These are phyloP conservation scores for Hemitrygon akajei DNA, from an alignment of 2,797 vertebrate genomes.

Conservation along the genomic window DNA sequence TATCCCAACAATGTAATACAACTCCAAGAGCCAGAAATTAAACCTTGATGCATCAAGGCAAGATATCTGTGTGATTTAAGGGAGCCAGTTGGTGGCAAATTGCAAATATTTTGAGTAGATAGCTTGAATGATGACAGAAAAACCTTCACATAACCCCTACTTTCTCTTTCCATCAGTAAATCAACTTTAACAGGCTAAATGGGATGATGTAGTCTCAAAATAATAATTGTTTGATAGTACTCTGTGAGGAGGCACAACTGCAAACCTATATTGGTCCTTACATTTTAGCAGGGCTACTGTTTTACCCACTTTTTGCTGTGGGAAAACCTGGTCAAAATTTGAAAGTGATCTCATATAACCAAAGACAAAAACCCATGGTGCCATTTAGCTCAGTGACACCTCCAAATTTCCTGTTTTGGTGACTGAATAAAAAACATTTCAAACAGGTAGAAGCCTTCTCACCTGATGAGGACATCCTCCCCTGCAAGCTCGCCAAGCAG, in stretches of 20 bases:
- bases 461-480: slow-evolving; percentile 87
- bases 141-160: not conserved
- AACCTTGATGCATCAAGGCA: not conserved
- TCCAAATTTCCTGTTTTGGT: not conserved
- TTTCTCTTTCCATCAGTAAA: not conserved
- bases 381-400: not conserved
- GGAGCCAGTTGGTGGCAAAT: not conserved
- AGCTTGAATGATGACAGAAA: not conserved
- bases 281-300: not conserved
- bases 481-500: slow-evolving; percentile 81
- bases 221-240: not conserved
- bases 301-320: not conserved
- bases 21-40: not conserved
- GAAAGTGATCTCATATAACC: not conserved
- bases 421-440: not conserved
- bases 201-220: not conserved
- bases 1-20: not conserved
- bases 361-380: not conserved
- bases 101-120: not conserved
- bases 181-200: not conserved
- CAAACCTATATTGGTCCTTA: not conserved
- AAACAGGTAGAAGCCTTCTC: slow-evolving; percentile 25
- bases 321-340: not conserved
- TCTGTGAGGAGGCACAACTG: not conserved
- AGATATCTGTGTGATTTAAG: not conserved